Conservation (phyloP, 2,888 invertebrate genomes). For the Junonia oenone region DNA sequence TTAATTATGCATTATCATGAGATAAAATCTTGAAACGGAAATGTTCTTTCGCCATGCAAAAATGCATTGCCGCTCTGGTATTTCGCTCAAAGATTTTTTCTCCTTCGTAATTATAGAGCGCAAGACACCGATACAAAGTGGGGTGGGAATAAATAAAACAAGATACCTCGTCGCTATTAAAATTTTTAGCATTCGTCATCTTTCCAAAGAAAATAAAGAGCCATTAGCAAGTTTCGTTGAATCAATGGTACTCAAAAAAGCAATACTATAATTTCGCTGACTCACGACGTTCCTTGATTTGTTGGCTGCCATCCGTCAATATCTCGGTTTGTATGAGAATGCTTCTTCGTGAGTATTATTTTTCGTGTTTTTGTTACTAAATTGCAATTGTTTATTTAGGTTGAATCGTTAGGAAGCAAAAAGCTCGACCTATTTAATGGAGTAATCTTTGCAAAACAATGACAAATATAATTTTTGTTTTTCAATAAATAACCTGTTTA, state of each 20-base stretch:
- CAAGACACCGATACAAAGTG: constrained; percentile 19
- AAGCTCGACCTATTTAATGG: neutral
- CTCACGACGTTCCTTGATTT: constrained; percentile 62
- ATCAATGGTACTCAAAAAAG: constrained; percentile 62
- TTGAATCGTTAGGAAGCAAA: neutral
- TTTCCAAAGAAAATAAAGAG: constrained; percentile 60
- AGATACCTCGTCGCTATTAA: constrained; percentile 26
- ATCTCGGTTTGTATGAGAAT: constrained; percentile 28
- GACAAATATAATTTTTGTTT: too few relatives aligned
- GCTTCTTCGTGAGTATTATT: constrained; percentile 43
- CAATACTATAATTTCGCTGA: constrained; percentile 63
- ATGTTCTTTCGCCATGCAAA: constrained; percentile 15
- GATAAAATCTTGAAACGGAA: neutral
- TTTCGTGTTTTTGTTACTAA: neutral
- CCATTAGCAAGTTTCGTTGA: constrained; percentile 66
- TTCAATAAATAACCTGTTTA: too few relatives aligned
- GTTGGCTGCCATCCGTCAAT: constrained; percentile 43
- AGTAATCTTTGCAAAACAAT: neutral
- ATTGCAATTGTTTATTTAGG: neutral
- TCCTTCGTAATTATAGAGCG: constrained; percentile 30
- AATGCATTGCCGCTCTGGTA: constrained; percentile 25
- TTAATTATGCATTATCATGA: neutral
- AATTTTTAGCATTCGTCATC: constrained; percentile 54
- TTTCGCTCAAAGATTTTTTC: constrained; percentile 25
- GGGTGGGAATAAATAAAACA: constrained; percentile 26